Conservation (phyloP, 2,797 vertebrate species). For the Chrosomus eos region DNA sequence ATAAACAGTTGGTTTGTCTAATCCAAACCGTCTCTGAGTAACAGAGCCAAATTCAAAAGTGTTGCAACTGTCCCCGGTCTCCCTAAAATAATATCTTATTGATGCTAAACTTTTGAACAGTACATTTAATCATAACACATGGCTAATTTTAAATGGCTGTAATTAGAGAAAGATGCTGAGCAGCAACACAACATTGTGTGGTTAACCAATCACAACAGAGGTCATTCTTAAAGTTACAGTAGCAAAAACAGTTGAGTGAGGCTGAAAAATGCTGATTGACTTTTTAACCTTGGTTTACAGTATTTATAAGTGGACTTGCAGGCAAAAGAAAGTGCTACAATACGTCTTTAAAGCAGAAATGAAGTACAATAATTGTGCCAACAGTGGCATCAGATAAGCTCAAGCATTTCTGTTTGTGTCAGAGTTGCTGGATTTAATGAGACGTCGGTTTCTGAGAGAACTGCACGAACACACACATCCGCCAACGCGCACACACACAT, state of each 20-base stretch:
- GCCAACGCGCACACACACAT: slow-evolving; percentile 14
- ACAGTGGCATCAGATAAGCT: slow-evolving; percentile 4
- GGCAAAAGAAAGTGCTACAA: neutral
- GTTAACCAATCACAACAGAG: neutral
- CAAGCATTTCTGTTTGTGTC: slow-evolving; percentile 24
- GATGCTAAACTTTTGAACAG: neutral
- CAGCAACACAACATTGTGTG: neutral
- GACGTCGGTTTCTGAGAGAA: slow-evolving; percentile 16
- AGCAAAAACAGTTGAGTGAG: neutral
- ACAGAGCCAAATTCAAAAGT: no score
- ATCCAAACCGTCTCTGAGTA: no score
- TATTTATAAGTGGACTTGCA: neutral
- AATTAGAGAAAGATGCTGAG: neutral
- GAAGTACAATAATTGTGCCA: slow-evolving; percentile 13
- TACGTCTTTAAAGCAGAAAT: slow-evolving; percentile 19
- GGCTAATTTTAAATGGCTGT: neutral
- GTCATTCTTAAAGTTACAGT: neutral
- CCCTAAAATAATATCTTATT: neutral
- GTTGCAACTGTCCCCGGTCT: no score
- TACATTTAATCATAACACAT: neutral
- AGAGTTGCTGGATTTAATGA: slow-evolving; percentile 40
- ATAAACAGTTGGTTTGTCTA: no score
- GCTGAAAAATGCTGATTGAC: neutral
- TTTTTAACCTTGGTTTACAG: neutral
- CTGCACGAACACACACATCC: slow-evolving; percentile 16